Conservation (phyloP, 2,888 invertebrate species). For the Operophtera brumata region DNA sequence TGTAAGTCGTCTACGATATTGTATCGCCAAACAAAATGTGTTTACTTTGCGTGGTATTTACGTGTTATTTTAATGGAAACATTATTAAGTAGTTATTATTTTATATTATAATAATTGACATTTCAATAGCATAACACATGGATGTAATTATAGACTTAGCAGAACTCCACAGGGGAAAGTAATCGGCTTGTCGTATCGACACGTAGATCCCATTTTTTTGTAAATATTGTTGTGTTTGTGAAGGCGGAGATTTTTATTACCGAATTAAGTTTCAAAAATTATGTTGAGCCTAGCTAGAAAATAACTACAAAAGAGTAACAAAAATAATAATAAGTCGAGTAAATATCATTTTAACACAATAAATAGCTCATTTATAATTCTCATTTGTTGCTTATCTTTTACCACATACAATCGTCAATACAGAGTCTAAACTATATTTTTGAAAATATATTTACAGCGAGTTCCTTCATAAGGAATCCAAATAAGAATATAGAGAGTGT, state of each 20-base stretch:
- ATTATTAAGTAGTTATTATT: constrained; percentile 40
- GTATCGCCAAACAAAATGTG: constrained; percentile 25
- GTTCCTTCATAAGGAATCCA: constrained; percentile 72
- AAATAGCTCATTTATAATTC: constrained; percentile 68
- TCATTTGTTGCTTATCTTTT: constrained; percentile 58
- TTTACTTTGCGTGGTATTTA: constrained; percentile 29
- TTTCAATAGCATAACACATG: constrained; percentile 52
- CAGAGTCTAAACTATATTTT: constrained; percentile 67
- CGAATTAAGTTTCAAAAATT: constrained; percentile 19
- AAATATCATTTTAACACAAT: constrained; percentile 58
- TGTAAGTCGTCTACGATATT: constrained; percentile 26
- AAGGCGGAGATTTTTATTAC: constrained; percentile 18
- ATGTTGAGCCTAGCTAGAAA: constrained; percentile 46
- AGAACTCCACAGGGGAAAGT: constrained; percentile 7
- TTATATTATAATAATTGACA: constrained; percentile 62
- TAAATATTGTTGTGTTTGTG: constrained; percentile 4
- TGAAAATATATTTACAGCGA: constrained; percentile 72
- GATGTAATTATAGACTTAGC: constrained; percentile 47
- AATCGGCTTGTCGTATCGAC: no score
- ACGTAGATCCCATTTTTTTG: neutral
- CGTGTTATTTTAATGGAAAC: constrained; percentile 30
- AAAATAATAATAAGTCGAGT: constrained; percentile 48
- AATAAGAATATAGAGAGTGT: constrained; percentile 65
- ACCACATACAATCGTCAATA: constrained; percentile 53
- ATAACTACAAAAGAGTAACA: constrained; percentile 52